Conservation (phyloP, 2,888 invertebrate species). For the Meloe dianella region DNA sequence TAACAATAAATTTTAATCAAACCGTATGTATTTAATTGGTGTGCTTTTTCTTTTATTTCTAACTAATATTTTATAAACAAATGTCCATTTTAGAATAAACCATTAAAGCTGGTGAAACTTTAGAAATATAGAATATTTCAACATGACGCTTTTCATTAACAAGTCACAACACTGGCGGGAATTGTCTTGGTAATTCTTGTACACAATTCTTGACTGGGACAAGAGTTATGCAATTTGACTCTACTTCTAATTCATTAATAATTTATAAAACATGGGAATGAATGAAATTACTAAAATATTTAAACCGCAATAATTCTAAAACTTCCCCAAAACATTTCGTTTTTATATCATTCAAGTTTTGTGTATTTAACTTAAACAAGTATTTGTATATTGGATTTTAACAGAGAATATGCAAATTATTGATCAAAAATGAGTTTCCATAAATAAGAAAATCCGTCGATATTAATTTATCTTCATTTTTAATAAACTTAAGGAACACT, state of each 20-base stretch:
- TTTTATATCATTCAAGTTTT: too few species aligned
- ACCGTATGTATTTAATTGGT: not conserved
- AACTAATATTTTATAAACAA: not conserved
- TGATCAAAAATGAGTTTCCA: not conserved
- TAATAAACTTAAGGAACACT: too few species aligned
- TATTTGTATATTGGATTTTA: too few species aligned
- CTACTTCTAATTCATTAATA: constrained; percentile 4
- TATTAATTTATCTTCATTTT: too few species aligned
- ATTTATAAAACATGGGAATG: not conserved
- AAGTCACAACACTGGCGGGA: not conserved
- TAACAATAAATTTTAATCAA: not conserved
- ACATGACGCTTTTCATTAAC: not conserved
- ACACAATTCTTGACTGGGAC: constrained; percentile 9
- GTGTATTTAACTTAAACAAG: too few species aligned
- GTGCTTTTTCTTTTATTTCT: not conserved
- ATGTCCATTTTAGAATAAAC: not conserved
- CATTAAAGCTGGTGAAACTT: not conserved
- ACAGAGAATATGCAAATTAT: not conserved
- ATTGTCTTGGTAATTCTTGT: constrained; percentile 3
- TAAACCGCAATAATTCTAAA: not conserved
- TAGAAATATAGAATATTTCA: not conserved
- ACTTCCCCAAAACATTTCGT: not conserved
- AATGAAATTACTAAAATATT: not conserved
- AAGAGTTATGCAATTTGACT: constrained; percentile 8
- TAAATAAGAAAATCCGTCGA: not conserved